phyloP scores from a whole-genome alignment of 2,113 vertebrate species.

The Ascaphus truei region DNA sequence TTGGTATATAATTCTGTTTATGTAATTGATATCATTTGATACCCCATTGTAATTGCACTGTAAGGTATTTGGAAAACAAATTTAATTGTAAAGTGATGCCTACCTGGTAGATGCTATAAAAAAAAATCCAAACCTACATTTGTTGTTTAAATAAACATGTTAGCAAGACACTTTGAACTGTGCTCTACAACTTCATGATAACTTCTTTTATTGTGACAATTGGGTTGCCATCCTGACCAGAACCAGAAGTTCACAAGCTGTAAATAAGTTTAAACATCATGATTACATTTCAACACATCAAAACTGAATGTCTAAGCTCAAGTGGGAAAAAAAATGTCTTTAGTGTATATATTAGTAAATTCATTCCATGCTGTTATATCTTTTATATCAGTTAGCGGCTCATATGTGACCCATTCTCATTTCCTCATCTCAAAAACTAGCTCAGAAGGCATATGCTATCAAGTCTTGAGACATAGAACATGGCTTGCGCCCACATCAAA shows the following conservation, averaged over 20 bases:
- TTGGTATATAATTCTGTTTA: no score
- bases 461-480: conserved; percentile 10
- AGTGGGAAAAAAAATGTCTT: conserved; percentile 37
- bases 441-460: conserved; percentile 39
- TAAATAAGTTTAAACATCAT: not conserved
- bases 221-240: no score
- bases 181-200: no score
- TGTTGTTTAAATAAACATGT: no score
- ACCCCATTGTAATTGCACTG: no score
- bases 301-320: conserved; percentile 36
- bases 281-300: conserved; percentile 17
- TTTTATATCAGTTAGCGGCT: conserved; percentile 36
- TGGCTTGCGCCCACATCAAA: conserved; percentile 51
- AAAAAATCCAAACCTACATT: no score
- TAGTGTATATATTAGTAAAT: conserved; percentile 33
- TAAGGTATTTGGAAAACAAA: no score
- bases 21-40: no score
- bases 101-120: no score
- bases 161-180: no score
- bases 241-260: not conserved
- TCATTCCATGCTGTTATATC: conserved; percentile 38
- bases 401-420: conserved; percentile 46
- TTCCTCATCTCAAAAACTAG: conserved; percentile 35
- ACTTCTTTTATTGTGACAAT: no score
- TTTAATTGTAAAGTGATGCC: no score